Base-by-base conservation (phyloP, 2,888 invertebrate species). In the Spilarctia lutea region DNA sequence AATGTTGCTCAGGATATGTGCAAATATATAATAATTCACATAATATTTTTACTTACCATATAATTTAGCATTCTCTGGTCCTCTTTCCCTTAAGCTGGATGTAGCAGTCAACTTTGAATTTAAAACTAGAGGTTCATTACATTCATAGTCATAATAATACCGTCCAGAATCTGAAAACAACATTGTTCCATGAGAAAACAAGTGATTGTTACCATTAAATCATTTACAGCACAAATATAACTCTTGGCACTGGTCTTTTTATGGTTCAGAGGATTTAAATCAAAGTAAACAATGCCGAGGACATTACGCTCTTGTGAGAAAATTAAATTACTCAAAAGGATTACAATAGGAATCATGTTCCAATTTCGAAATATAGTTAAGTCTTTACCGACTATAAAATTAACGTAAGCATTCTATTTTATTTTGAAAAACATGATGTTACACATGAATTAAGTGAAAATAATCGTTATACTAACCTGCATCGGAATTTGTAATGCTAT, bases 1-100 rank as follows among this genome's bases (percentile, higher is more conserved):
- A 66, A 65, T 66, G 35, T 74, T 74, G 56, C 20, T 67, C 76
- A 75, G 65, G 74, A 70, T 24, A 73, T 69, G 18, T 20, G 24
- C 24, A 56, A 20, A 33, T 68, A 8, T 63, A 75, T 73, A 33
- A 24, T 11, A 68, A 68, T 75, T 75, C 20, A 48, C 65, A 13
- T 75, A n/a, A 45, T 65, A 13, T 66, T 27, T 33, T 73, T 69
- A 87, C 97, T 97, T 97, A 98, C 98, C 98, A 96, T 98, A 97
- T 86, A 99, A 96, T 88, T 97, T 96, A 60, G 98, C 98, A 96
- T 98, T 98, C 79, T 97, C 97, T n/a, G 99, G 97, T 77, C 98
- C 98, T 90, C 98, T 96, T 85, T 98, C 98, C 71, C 97, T 96
- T 77, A 98, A 94, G 83, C 97, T 97, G 30, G 98, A 98, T 65